Evolutionary conservation across 2,888 invertebrate genomes (phyloP).

Genomic region (Sympetrum striolatum): DNA sequence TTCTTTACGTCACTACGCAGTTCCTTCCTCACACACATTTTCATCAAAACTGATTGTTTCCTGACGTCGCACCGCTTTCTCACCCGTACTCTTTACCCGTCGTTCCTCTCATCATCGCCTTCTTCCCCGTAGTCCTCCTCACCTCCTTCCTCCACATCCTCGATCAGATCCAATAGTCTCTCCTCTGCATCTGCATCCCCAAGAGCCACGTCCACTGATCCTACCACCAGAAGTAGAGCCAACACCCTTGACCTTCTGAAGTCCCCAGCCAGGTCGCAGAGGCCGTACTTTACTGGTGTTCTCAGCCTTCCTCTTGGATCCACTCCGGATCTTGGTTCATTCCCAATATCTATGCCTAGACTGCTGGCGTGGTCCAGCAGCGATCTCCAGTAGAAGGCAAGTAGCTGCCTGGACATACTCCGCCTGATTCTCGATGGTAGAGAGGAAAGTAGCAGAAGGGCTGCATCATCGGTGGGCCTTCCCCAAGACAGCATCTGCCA

Average conservation of each 20-base stretch:
- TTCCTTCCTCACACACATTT: too few species aligned
- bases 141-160: slow-evolving; percentile 75
- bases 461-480: slow-evolving; percentile 78
- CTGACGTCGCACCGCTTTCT: too few species aligned
- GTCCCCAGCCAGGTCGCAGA: slow-evolving; percentile 64
- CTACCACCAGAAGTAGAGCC: slow-evolving; percentile 79
- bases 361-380: slow-evolving; percentile 51
- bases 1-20: too few species aligned
- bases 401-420: slow-evolving; percentile 64
- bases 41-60: not conserved
- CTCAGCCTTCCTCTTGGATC: slow-evolving; percentile 57
- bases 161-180: slow-evolving; percentile 74
- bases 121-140: slow-evolving; percentile 61
- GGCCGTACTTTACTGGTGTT: slow-evolving; percentile 61
- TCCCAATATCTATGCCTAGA: slow-evolving; percentile 46
- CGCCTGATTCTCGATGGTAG: slow-evolving; percentile 74
- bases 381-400: slow-evolving; percentile 72
- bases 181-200: slow-evolving; percentile 79
- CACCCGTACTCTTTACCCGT: not conserved
- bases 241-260: slow-evolving; percentile 73
- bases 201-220: slow-evolving; percentile 80
- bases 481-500: slow-evolving; percentile 79
- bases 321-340: slow-evolving; percentile 44
- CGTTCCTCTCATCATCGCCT: not conserved
- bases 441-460: slow-evolving; percentile 73